Evolutionary conservation across 2,113 vertebrate genomes (phyloP).

Genomic region (Terrapene triunguis): DNA sequence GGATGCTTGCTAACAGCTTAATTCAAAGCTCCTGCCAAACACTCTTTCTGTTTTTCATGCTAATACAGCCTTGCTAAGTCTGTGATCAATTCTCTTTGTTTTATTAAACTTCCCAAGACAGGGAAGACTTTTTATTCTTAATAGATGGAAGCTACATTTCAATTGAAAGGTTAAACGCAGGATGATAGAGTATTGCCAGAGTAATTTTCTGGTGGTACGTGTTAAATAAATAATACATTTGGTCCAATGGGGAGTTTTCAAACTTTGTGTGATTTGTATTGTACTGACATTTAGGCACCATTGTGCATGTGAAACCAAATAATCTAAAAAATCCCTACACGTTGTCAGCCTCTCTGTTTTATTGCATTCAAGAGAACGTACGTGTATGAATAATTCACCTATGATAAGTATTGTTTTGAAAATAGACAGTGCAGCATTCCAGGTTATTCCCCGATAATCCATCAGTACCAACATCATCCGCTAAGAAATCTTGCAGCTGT

Average conservation of each 20-base stretch:
- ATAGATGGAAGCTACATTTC: background rate
- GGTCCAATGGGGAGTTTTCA: background rate
- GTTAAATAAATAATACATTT: background rate
- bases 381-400: background rate
- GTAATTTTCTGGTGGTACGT: background rate
- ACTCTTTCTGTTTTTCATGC: background rate
- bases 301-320: background rate
- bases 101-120: background rate
- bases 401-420: conserved; percentile 13
- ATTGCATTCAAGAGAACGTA: background rate
- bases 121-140: background rate
- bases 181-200: background rate
- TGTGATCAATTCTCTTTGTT: background rate
- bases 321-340: background rate
- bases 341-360: background rate
- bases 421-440: accelerated
- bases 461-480: background rate
- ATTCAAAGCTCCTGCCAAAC: background rate
- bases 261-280: background rate
- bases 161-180: background rate
- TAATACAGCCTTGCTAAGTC: background rate
- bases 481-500: background rate
- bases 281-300: accelerated
- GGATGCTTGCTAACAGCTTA: background rate
- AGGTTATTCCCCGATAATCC: conserved; percentile 31